Evolutionary conservation across 1,140 invertebrate species (phyloP), one percentile per base, ranked within the genome.

Genomic region (Dreissena rostriformis): DNA sequence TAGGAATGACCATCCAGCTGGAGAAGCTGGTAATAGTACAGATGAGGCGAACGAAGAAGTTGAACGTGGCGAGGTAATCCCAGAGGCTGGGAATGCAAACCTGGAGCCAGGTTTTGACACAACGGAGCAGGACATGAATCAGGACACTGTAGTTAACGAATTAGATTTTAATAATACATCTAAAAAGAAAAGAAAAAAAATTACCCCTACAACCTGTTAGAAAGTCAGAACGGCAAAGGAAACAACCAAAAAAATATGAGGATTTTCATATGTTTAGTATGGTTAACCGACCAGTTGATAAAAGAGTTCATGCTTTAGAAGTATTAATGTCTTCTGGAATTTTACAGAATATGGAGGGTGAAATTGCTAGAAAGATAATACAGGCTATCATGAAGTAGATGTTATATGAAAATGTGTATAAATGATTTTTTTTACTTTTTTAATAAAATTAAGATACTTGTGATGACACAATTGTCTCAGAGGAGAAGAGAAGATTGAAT

Each of bases 311-410:
- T 52, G 70, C 70, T 51, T 39, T 72, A 5, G n/a, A 52, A 51
- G 7, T n/a, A 8, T 19, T 72, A n/a, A 72, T 52, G 39, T 14
- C 39, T 72, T 72, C 70, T 5, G 70, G 70, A 11, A 26, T 72
- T 11, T n/a, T 72, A 4, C 22, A 72, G 17, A n/a, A 24, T 2
- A 52, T 72, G 7, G 51, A 72, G 14, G 24, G 8, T 10, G 70
- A 72, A 8, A 72, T 72, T 14, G 39, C 51, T 5, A 72, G 39
- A 22, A 72, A 72, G 11, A n/a, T 72, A 29, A 53, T 72, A 4
- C 19, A 72, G 26, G 70, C 39, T 11, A 72, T 72, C 10, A 15
- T 72, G 10, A 72, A 72, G n/a, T 53, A 72, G n/a, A 14, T 22
- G 14, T 29, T 14, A 10, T 51, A 14, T 72, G 19, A 67, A 14